Base-by-base conservation (phyloP, 2,888 invertebrate species). In the Agrilus mali region DNA sequence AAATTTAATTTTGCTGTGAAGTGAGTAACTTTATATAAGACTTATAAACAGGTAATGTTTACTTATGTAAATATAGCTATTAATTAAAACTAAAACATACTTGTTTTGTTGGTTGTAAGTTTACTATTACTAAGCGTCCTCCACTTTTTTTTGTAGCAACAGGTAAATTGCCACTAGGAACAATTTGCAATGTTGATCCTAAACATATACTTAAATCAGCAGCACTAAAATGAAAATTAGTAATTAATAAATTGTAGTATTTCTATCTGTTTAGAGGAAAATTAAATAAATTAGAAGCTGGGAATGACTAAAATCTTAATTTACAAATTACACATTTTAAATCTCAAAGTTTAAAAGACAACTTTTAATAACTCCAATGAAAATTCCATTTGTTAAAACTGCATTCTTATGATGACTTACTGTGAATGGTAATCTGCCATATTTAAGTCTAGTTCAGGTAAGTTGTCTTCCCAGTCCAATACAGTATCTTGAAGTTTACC, bases 91-190 rank as follows among this genome's bases (percentile, higher is more conserved):
- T 4, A 3, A 20, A 32, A 70, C 77, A 74, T 72, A 90, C 93
- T 70, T 94, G 90, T 73, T 96, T 95, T 3, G 97, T 98, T n/a
- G 88, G 84, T 64, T 99, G 98, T 42, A 98, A 71, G 70, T 98
- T 99, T 50, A 96, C 86, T 55, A 97, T 89, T 14, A 88, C 89
- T 41, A 98, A 68, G 63, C 85, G 84, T 4, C 95, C 95, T 17
- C 82, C 83, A 62, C 83, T 83, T 61, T 86, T 87, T 54, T 86
- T 82, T 48, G 83, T 85, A 59, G 80, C 80, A 32, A 94, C 65
- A 4, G 97, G 97, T 52, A 97, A 70, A 66, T 88, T 90, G 12
- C 95, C 97, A 68, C 95, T 94, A 34, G 98, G 98, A 51, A 93
- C 76, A 54, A 98, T 98, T 76, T 98, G 97, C 41, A 98, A 70